Evolutionary conservation across 2,888 invertebrate genomes (phyloP).

Genomic region (Hirudinaria manillensis): DNA sequence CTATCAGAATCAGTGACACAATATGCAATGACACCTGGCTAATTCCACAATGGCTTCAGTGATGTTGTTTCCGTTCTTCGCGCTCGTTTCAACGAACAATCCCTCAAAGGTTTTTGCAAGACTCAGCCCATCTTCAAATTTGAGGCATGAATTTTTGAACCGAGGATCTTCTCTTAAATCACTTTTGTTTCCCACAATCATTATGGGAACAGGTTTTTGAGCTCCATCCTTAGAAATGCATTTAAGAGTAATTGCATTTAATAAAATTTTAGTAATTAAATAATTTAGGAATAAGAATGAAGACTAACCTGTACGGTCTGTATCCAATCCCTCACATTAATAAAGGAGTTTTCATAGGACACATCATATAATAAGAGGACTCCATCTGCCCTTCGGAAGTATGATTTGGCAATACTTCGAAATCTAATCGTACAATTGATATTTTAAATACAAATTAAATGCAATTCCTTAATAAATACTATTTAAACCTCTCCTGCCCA

Average conservation of each 20-base stretch:
- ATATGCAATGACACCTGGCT: conserved; percentile 45
- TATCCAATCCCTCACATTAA: conserved; percentile 62
- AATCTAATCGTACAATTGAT: conserved; percentile 50
- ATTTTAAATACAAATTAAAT: not conserved
- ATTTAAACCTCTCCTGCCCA: conserved; percentile 57
- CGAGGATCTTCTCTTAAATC: conserved; percentile 55
- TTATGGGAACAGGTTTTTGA: conserved; percentile 58
- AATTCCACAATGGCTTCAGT: conserved; percentile 51
- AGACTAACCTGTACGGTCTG: conserved; percentile 58
- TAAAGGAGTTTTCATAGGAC: conserved; percentile 60
- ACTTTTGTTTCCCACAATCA: conserved; percentile 61
- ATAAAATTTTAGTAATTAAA: not conserved
- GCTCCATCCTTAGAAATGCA: conserved; percentile 56
- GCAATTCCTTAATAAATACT: not conserved
- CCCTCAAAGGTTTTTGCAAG: conserved; percentile 53
- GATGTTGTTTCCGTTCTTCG: conserved; percentile 51
- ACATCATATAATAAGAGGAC: conserved; percentile 62
- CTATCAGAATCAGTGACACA: too few species aligned
- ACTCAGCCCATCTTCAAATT: conserved; percentile 54
- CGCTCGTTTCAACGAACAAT: conserved; percentile 54
- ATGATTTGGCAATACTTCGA: conserved; percentile 62
- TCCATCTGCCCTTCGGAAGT: conserved; percentile 63
- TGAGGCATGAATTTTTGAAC: conserved; percentile 42
- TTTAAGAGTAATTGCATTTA: conserved; percentile 45
- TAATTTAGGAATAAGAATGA: not conserved